A percentile compares a stretch with the other conserved stretches of the same genome.
phyloP scores from a whole-genome alignment of 2,888 invertebrate species.

The Apeira syringaria region DNA sequence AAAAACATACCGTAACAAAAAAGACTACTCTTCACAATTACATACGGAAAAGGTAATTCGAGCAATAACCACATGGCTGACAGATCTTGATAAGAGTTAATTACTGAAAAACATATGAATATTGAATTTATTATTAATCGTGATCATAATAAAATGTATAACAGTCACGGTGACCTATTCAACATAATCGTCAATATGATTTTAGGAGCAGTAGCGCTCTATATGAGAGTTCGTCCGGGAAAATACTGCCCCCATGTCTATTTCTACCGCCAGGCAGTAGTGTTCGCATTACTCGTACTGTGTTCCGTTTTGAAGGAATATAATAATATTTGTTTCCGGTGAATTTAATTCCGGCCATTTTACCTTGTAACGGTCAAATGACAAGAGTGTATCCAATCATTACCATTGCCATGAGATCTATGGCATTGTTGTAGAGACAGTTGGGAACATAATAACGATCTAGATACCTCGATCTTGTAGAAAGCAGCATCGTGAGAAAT shows the following conservation, averaged over 20 bases:
- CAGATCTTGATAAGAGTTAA: slow-evolving; percentile 8
- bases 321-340: too few species aligned
- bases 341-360: too few species aligned
- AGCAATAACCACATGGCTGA: slow-evolving; percentile 10
- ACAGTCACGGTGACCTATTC: too few species aligned
- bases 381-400: slow-evolving; percentile 48
- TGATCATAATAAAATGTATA: too few species aligned
- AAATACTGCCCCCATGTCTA: too few species aligned
- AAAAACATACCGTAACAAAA: too few species aligned
- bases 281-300: too few species aligned
- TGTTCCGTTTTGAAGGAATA: slow-evolving; percentile 12
- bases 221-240: too few species aligned
- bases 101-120: neutral
- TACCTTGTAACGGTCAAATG: slow-evolving; percentile 35
- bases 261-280: too few species aligned
- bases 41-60: too few species aligned
- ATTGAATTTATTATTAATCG: too few species aligned
- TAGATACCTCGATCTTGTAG: slow-evolving; percentile 67
- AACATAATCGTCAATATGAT: slow-evolving; percentile 7
- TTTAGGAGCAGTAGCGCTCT: slow-evolving; percentile 19
- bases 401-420: slow-evolving; percentile 52
- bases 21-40: too few species aligned
- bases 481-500: slow-evolving; percentile 42
- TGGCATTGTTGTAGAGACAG: slow-evolving; percentile 50
- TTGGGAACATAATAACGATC: slow-evolving; percentile 59